Evolutionary conservation across 2,888 invertebrate genomes (phyloP), one percentile per base, ranked within the genome.

Genomic region (Oasisia sp.): DNA sequence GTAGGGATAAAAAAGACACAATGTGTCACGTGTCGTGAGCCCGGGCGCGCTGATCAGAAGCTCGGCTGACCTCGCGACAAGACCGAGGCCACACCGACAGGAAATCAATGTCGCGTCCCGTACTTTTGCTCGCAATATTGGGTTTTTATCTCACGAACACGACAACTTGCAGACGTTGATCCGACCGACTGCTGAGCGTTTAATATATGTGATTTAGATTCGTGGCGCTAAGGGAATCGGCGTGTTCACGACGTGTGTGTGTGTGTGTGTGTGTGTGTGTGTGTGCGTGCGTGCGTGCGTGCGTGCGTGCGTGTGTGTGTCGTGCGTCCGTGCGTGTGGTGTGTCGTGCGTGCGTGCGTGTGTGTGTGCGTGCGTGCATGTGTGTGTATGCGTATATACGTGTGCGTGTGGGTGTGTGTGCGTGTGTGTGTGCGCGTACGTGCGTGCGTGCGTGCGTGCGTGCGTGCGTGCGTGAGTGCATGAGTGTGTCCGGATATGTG

Each of bases 71-170:
- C 27, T 74, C n/a, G 19, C 74, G 74, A 74, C 74, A 19, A 74
- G 27, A 19, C 5, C 74, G 74, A 27, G 74, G 5, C n/a, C 27
- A n/a, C 74, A 5, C 74, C 14, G 74, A 74, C 74, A 74, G 27
- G 74, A 74, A 74, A 74, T 74, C 74, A 74, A 74, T 74, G 19
- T 27, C 19, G 74, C 74, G 7, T 27, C 74, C 74, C 74, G 74
- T n/a, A 74, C 74, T 74, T 74, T 74, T 74, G 74, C 74, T 74
- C 74, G 74, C 74, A 74, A 74, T 74, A 74, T 74, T 74, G 74
- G 27, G 19, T 7, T 19, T 74, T 19, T n/a, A 5, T 74, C 74
- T 74, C 7, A 74, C 74, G 14, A 74, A 27, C 74, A 74, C 27
- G 74, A 74, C 74, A 27, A 74, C 74, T 27, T 74, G 74, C n/a